Conservation (phyloP, 23 tunicate genomes). For the Styela clava region DNA sequence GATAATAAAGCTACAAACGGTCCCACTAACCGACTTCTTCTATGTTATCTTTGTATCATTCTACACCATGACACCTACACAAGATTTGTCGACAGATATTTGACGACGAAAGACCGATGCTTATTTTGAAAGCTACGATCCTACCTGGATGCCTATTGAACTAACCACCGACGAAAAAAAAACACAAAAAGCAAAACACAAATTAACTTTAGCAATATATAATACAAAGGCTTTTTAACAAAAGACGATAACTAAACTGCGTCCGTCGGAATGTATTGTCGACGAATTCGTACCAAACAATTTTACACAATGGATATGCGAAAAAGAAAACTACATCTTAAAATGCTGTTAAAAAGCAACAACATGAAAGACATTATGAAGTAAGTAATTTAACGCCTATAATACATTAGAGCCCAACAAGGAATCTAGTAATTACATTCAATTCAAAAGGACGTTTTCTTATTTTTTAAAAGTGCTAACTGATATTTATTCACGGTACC, state of each 20-base stretch:
- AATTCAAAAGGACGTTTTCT: too few species aligned
- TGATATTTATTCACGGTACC: not conserved
- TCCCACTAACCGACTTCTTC: too few species aligned
- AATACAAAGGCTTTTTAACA: conserved; percentile 11
- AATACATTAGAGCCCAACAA: too few species aligned
- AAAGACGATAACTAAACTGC: conserved; percentile 23
- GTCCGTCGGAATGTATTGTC: conserved; percentile 21
- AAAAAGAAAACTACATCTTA: not conserved
- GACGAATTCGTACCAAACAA: not conserved
- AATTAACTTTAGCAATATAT: not conserved
- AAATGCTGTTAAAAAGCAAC: not conserved
- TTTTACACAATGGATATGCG: not conserved
- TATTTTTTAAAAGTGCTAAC: too few species aligned
- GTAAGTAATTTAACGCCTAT: too few species aligned
- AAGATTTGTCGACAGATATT: not conserved
- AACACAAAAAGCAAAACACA: not conserved
- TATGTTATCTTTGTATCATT: too few species aligned
- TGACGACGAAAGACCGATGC: not conserved
- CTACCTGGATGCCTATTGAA: not conserved
- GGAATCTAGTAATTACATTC: too few species aligned
- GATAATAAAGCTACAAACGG: too few species aligned
- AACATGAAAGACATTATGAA: too few species aligned
- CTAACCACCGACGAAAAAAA: not conserved
- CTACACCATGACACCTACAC: too few species aligned
- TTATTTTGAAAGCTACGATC: not conserved